Evolutionary conservation across 2,113 vertebrate genomes (phyloP).

Genomic region (Numida meleagris): DNA sequence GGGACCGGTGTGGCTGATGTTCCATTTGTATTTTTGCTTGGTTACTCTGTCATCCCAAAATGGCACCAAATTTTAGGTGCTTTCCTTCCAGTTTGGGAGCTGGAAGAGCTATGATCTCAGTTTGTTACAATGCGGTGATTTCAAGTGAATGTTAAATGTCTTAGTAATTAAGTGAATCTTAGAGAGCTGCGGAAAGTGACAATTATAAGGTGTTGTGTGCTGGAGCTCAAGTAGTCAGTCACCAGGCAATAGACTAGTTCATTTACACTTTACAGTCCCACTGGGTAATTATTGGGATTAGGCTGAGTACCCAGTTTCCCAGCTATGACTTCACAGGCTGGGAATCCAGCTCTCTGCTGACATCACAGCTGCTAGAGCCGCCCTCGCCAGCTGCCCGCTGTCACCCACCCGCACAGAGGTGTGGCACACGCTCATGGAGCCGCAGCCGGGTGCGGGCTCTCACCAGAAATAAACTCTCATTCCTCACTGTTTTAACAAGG

Average conservation of each 20-base stretch:
- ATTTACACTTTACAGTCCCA: conserved; percentile 31
- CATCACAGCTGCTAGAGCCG: conserved; percentile 12
- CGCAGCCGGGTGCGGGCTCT: neutral
- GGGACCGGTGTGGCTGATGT: neutral
- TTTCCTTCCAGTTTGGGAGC: conserved; percentile 2
- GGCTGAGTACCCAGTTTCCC: conserved; percentile 39
- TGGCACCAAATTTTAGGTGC: conserved; percentile 9
- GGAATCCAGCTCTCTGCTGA: conserved; percentile 27
- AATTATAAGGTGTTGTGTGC: neutral
- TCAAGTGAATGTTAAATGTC: conserved; percentile 31
- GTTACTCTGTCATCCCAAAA: neutral
- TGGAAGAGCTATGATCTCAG: conserved; percentile 25
- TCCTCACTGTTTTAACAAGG: neutral
- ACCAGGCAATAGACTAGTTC: neutral
- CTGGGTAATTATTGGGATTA: conserved; percentile 37
- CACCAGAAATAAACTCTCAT: neutral
- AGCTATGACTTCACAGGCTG: conserved; percentile 58
- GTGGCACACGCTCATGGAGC: neutral
- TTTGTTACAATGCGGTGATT: conserved; percentile 21
- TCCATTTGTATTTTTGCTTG: neutral
- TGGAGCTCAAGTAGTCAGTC: neutral
- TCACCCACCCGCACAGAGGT: neutral
- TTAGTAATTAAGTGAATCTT: conserved; percentile 54
- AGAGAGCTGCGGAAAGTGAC: conserved; percentile 1
- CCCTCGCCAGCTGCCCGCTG: neutral